Conservation (phyloP, 1,140 invertebrate species). For the Globodera rostochiensis region DNA sequence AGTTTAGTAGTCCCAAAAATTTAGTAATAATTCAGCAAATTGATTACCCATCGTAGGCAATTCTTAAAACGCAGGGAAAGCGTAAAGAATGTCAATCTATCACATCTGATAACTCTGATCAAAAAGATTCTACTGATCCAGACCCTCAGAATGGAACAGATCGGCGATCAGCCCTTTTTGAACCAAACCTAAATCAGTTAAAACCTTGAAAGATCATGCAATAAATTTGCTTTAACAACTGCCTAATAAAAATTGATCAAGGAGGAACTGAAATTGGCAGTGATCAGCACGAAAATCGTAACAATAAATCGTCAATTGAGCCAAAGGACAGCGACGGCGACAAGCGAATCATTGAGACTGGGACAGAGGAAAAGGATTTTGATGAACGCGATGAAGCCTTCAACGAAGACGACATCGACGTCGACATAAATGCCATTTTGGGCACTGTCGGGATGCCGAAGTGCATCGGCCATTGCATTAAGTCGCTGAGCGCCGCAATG, state of each 20-base stretch:
- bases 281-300: not conserved
- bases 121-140: too few species aligned
- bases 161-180: too few species aligned
- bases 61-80: too few species aligned
- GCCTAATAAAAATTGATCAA: not conserved
- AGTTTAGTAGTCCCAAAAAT: too few species aligned
- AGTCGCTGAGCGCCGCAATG: conserved; percentile 9
- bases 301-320: not conserved
- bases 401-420: not conserved
- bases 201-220: too few species aligned
- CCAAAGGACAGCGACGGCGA: not conserved
- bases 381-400: not conserved
- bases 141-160: too few species aligned
- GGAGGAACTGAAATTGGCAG: not conserved
- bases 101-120: too few species aligned
- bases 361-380: not conserved
- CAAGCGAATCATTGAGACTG: not conserved
- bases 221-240: too few species aligned
- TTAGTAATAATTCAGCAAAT: too few species aligned
- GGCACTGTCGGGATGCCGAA: conserved; percentile 20
- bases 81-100: too few species aligned
- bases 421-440: conserved; percentile 11
- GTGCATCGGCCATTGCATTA: conserved; percentile 19
- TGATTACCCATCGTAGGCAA: too few species aligned
- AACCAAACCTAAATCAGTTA: too few species aligned